A percentile compares a stretch with the other conserved stretches of the same genome.
These are phyloP conservation scores for Frankliniella intonsa DNA, from an alignment of 2,888 invertebrate genomes.

Conservation along the genomic window DNA sequence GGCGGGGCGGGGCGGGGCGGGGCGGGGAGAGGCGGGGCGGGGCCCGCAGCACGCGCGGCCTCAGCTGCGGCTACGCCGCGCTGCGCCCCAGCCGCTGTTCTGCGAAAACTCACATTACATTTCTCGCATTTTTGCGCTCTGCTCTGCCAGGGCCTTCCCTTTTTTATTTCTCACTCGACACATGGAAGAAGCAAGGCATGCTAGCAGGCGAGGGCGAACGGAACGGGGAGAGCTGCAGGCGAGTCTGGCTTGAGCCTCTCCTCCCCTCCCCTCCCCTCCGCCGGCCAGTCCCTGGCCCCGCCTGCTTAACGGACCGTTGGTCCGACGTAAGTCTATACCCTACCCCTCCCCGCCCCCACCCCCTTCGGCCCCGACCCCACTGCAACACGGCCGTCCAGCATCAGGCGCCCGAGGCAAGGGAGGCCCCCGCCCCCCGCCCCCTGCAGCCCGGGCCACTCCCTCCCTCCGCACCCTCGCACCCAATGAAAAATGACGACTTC, in stretches of 20 bases:
- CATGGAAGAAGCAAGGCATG: neutral
- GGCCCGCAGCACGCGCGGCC: too few species aligned
- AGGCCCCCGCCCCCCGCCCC: neutral
- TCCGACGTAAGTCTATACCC: constrained; percentile 38
- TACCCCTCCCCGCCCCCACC: constrained; percentile 32
- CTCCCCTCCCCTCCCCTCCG: too few species aligned
- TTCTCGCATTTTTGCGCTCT: constrained; percentile 14
- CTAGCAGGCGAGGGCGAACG: too few species aligned
- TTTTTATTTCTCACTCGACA: neutral
- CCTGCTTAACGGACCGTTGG: constrained; percentile 29
- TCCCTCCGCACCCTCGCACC: constrained; percentile 33
- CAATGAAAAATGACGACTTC: constrained; percentile 30
- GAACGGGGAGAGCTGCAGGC: neutral
- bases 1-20: too few species aligned
- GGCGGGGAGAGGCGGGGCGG: too few species aligned
- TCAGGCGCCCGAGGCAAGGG: too few species aligned
- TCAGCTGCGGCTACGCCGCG: neutral
- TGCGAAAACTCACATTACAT: constrained; percentile 23
- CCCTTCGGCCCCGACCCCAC: neutral
- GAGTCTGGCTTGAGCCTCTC: neutral
- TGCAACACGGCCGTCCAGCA: too few species aligned
- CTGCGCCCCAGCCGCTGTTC: constrained; percentile 28
- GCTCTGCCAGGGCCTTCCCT: neutral
- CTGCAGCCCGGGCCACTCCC: constrained; percentile 31
- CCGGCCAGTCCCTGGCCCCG: constrained; percentile 29